Base-by-base conservation (phyloP, 2,797 vertebrate species). In the Hirundo rustica region DNA sequence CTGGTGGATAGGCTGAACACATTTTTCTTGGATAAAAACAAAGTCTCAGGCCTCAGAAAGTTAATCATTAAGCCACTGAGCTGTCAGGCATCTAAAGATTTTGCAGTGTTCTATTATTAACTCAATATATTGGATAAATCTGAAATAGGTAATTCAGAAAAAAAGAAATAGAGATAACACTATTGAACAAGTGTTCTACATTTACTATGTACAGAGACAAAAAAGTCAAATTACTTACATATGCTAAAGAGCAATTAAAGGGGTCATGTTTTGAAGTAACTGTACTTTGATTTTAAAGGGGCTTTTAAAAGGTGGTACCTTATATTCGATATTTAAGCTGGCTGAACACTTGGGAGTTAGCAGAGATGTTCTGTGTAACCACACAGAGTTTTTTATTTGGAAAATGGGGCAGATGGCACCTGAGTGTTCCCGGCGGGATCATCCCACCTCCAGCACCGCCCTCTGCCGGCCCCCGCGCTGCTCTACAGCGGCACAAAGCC, bases 51-150 rank as follows among this genome's bases (percentile, higher is more conserved):
- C 65, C 38, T n/a, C 74, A 90, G 64, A 84, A 96, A 55, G 55
- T 93, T 95, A 93, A 93, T 95, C 11, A 86, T 93, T 89, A 79
- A 91, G 75, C 79, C 75, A 95, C 72, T 77, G 79, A 92, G 57
- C 45, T 94, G 50, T 83, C 85, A 93, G 74, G 32, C 48, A 73
- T 29, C 67, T 92, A 45, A 64, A 81, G 44, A 64, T 11, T 15
- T 38, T 54, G 47, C 54, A 42, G 20, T 4, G 14, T 50, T 88
- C 76, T 90, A 27, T 72, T 78, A 86, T 78, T 87, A 91, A 54
- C 48, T 62, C 22, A 64, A 40, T 42, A 30, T 50, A 77, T 36
- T 61, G 47, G 42, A 42, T 47, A 75, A 50, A 77, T 65, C 61
- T 74, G 48, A 86, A 95, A 68, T 1, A 23, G 76, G 6, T 36